Percentiles rank a stretch among this genome's conserved stretches.
phyloP scores from a whole-genome alignment of 2,797 vertebrate genomes.

The Anableps anableps region DNA sequence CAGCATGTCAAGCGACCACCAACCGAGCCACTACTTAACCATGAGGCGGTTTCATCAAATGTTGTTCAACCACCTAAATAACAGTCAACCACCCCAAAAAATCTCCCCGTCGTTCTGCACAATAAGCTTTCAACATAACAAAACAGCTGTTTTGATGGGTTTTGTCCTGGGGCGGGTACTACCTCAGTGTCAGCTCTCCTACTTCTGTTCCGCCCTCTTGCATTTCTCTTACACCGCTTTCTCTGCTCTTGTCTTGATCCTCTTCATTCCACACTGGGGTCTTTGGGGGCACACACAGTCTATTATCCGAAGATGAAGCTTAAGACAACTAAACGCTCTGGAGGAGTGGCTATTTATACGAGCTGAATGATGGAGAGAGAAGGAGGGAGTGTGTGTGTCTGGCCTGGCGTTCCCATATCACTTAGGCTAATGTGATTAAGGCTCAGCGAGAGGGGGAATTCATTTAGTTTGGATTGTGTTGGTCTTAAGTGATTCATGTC shows the following conservation, averaged over 20 bases:
- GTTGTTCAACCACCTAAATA: constrained; percentile 24
- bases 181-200: constrained; percentile 54
- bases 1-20: constrained; percentile 5
- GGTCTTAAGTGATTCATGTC: constrained; percentile 74
- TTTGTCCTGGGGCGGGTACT: constrained; percentile 60
- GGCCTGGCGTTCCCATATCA: constrained; percentile 76
- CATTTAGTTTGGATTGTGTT: constrained; percentile 68
- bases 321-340: constrained; percentile 76
- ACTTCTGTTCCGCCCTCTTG: constrained; percentile 59
- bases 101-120: constrained; percentile 18
- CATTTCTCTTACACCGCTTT: constrained; percentile 59
- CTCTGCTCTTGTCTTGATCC: constrained; percentile 67
- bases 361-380: constrained; percentile 67
- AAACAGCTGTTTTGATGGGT: constrained; percentile 67
- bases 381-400: constrained; percentile 73
- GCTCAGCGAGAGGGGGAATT: constrained; percentile 51
- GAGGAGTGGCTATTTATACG: constrained; percentile 76
- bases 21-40: constrained; percentile 17
- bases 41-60: constrained; percentile 32
- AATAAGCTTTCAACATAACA: constrained; percentile 40
- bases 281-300: constrained; percentile 63
- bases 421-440: constrained; percentile 80
- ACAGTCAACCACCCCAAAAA: constrained; percentile 21
- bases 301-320: constrained; percentile 75
- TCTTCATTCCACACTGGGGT: constrained; percentile 74